Evolutionary conservation across 2,888 invertebrate species (phyloP), one percentile per base, ranked within the genome.

Genomic region (Caenorhabditis imperialis): DNA sequence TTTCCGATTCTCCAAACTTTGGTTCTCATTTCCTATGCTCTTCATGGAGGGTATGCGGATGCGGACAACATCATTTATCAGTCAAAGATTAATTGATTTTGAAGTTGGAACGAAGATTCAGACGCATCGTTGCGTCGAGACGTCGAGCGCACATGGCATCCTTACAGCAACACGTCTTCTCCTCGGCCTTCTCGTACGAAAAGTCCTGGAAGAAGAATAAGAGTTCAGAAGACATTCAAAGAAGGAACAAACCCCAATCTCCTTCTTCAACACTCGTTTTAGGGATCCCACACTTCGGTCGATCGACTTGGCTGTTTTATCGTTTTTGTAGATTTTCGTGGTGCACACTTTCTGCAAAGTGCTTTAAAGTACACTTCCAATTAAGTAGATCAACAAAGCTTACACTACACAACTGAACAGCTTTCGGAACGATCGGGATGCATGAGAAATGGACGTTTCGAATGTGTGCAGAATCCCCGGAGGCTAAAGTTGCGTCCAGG

Each of bases 131-230:
- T 10, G 69, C 75, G 33, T 75, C 75, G 14, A 75, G 30, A n/a
- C 55, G 58, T 3, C 60, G 48, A 8, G 75, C 63, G 37, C 75
- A 75, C 20, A 48, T 70, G 12, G 44, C 70, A 25, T 70, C 65
- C 20, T 75, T 75, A 27, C 75, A 75, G 53, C 75, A 75, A 37
- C 75, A 75, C 33, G 55, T 55, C 37, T 75, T 75, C 53, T 75
- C 75, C 42, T 54, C 54, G 20, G 65, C 75, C 38, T 75, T 75
- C 27, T 60, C 63, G 37, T 38, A 65, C 14, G 67, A 65, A 18
- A 75, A 75, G 35, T 75, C 75, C 75, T 75, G 63, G n/a, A 71
- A 71, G 6, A 8, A 2, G 18, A 18, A 20, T 30, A 2, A 3
- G 2, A 20, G 54, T 22, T 4, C 6, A 37, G 42, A 33, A 33